A percentile compares a stretch with the other conserved stretches of the same genome.
phyloP scores from a whole-genome alignment of 2,797 vertebrate genomes.

The Kryptolebias ocellatus region DNA sequence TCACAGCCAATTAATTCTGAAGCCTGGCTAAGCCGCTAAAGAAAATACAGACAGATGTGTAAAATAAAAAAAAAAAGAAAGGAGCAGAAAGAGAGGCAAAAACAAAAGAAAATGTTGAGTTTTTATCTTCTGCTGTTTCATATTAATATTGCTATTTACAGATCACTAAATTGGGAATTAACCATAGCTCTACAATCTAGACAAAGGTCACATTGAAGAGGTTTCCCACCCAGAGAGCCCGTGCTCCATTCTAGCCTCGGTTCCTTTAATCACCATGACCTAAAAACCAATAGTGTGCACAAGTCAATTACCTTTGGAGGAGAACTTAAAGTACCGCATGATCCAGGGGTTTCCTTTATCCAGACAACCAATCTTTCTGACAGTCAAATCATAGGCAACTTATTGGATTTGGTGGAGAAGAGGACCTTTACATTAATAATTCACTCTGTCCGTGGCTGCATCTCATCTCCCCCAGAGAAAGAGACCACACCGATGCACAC shows the following conservation, averaged over 20 bases:
- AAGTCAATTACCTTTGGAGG: conserved; percentile 74
- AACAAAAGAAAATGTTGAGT: conserved; percentile 1
- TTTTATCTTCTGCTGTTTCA: conserved; percentile 36
- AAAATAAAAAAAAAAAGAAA: neutral
- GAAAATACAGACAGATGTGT: neutral
- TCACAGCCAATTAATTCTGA: conserved; percentile 17
- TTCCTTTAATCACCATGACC: conserved; percentile 75
- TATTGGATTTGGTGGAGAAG: conserved; percentile 71
- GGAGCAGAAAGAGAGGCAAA: neutral
- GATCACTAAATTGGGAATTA: conserved; percentile 44
- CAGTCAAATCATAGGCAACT: conserved; percentile 74
- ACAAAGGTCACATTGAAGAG: conserved; percentile 55
- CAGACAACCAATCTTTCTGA: conserved; percentile 68
- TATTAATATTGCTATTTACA: conserved; percentile 59
- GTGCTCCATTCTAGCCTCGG: conserved; percentile 52
- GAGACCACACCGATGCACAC: conserved; percentile 42
- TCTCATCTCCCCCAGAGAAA: conserved; percentile 50
- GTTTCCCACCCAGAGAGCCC: conserved; percentile 44
- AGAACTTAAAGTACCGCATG: conserved; percentile 47
- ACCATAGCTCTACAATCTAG: conserved; percentile 36
- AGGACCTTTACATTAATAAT: conserved; percentile 80
- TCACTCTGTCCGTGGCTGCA: conserved; percentile 64
- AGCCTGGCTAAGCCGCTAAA: neutral
- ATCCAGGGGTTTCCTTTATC: conserved; percentile 55
- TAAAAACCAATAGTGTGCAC: conserved; percentile 75